Base-by-base conservation (phyloP, 2,113 vertebrate species). In the Nerophis lumbriciformis region DNA sequence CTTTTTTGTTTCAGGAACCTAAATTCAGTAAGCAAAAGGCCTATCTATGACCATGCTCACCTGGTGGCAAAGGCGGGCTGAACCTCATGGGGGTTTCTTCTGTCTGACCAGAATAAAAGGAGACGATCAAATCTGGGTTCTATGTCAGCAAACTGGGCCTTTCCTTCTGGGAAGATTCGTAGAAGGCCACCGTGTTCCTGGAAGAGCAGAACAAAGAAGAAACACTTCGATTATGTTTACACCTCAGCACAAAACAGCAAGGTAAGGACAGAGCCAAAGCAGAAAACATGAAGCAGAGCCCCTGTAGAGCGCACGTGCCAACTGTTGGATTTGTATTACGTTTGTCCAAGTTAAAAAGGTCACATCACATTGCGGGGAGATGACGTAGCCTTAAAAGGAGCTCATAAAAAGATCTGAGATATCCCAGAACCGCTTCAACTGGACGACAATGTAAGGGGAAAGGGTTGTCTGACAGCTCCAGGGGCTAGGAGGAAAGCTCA, bases 151-250 rank as follows among this genome's bases (percentile, higher is more conserved):
- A 98, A 98, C 85, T 96, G 95, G 76, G 94, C 89, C 88, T 97
- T 99, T 74, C 96, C 96, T 89, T 99, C 97, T 52, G 97, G 97
- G 85, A 98, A 99, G 90, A 99, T 99, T 82, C 97, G 93, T 71
- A 99, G 94, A 84, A 99, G 90, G 73, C 97, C 97, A 60, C 97
- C 96, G 51, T 94, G 94, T 86, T 93, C 92, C 97, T 99, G 83
- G 42, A 75, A 73, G 65, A 69, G 49, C 39, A 73, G 68, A 80
- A 88, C 63, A 58, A 59, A 78, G 79, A 69, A 39, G 69, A 52
- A 69, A 68, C 37, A 65, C 50, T 12, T 7, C 12, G 1, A 6
- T 65, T 72, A 66, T 48, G 69, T 61, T 60, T 4, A 76, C 74
- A 71, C 68, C 58, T 69, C 42, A 62, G 59, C 61, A 72, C 61